phyloP scores from a whole-genome alignment of 2,113 vertebrate genomes.

The Dromiciops gliroides region DNA sequence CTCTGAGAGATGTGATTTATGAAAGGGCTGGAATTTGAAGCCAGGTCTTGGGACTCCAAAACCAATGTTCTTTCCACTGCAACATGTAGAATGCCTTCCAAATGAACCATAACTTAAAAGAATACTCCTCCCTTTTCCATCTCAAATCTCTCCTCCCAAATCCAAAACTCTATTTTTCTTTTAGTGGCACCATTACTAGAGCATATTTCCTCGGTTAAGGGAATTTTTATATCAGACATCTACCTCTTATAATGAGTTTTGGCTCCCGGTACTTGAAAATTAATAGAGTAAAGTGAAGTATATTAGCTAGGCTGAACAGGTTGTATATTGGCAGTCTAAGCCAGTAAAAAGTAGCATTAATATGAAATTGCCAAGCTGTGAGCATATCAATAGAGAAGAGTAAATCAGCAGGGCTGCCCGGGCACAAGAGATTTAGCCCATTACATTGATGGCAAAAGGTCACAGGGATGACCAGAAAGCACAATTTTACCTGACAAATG shows the following conservation, averaged over 20 bases:
- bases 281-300: background rate
- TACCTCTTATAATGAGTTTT: background rate
- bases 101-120: background rate
- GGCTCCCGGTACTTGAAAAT: background rate
- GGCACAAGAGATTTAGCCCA: background rate
- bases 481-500: background rate
- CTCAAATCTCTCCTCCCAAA: background rate
- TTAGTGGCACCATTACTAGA: background rate
- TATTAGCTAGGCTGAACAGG: background rate
- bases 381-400: background rate
- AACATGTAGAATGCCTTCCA: background rate
- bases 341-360: background rate
- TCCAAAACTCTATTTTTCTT: constrained; percentile 4
- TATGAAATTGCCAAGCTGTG: background rate
- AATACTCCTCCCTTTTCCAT: background rate
- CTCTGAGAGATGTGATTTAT: background rate
- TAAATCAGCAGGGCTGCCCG: background rate
- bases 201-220: background rate
- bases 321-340: background rate
- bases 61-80: background rate
- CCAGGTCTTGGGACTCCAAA: background rate
- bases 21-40: background rate
- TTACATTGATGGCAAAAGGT: background rate
- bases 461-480: constrained; percentile 25
- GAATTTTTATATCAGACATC: background rate